Conservation (phyloP, 2,888 invertebrate species). For the Epirrhoe tristata region DNA sequence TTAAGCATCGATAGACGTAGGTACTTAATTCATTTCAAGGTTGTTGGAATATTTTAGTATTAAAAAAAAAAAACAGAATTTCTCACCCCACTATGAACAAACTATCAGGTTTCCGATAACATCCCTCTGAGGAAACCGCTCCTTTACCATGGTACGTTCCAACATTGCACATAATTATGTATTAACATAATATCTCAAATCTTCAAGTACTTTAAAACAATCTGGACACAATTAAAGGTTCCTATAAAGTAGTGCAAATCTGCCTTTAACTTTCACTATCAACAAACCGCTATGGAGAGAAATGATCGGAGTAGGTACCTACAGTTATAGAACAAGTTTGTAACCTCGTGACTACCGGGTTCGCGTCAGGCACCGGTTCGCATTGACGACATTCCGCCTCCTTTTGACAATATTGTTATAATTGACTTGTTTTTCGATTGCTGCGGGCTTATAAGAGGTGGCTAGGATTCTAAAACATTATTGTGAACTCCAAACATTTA, state of each 20-base stretch:
- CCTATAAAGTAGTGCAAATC: neutral
- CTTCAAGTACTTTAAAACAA: too few relatives aligned
- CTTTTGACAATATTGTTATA: conserved; percentile 28
- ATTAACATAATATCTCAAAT: too few relatives aligned
- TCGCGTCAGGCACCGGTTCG: conserved; percentile 49
- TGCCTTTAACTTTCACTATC: conserved; percentile 8
- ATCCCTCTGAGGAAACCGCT: too few relatives aligned
- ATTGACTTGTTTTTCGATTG: neutral
- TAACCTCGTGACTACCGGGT: conserved; percentile 44
- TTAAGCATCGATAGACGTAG: too few relatives aligned
- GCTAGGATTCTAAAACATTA: conserved; percentile 4
- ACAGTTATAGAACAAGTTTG: conserved; percentile 22
- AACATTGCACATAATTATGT: too few relatives aligned
- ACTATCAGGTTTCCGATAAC: too few relatives aligned
- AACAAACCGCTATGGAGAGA: conserved; percentile 7
- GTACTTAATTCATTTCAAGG: too few relatives aligned
- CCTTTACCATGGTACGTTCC: too few relatives aligned
- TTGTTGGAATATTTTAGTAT: too few relatives aligned
- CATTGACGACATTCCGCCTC: conserved; percentile 62
- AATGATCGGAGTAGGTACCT: conserved; percentile 24
- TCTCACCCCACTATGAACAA: too few relatives aligned
- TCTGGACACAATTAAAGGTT: neutral
- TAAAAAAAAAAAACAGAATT: too few relatives aligned
- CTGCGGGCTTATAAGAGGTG: neutral
- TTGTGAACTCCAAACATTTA: too few relatives aligned